phyloP scores from a whole-genome alignment of 2,797 vertebrate genomes.

The Acanthornis magna region DNA sequence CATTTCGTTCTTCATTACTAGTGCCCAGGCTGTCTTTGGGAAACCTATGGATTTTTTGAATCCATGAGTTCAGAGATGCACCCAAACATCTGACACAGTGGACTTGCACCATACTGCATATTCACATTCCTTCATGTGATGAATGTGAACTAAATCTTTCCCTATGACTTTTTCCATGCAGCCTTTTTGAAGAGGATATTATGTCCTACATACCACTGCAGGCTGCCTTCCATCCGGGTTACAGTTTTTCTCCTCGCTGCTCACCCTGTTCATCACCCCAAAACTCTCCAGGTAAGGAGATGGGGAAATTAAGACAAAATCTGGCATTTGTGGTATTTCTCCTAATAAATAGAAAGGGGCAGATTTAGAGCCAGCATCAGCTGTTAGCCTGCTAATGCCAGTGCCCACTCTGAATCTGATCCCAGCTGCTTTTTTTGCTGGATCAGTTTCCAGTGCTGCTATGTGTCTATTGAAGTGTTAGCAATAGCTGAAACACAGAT shows the following conservation, averaged over 20 bases:
- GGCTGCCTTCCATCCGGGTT: constrained; percentile 86
- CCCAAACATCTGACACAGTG: not conserved
- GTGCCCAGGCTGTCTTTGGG: not conserved
- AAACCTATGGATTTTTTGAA: not conserved
- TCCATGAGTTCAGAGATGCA: not conserved
- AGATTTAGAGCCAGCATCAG: not conserved
- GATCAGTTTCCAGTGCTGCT: not conserved
- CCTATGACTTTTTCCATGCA: constrained; percentile 53
- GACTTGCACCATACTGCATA: not conserved
- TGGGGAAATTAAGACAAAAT: not conserved
- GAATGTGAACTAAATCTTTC: not conserved
- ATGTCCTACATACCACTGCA: constrained; percentile 92
- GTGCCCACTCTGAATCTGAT: not conserved
- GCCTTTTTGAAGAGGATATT: constrained; percentile 97
- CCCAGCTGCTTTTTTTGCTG: not conserved
- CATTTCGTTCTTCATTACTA: not conserved
- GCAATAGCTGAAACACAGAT: not conserved
- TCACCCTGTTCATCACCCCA: constrained; percentile 96
- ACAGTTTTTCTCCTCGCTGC: constrained; percentile 94
- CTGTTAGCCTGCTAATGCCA: not conserved
- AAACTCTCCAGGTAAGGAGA: constrained; percentile 89
- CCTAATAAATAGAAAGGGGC: not conserved
- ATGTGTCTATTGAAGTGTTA: not conserved
- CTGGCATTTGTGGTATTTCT: not conserved
- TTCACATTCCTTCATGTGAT: not conserved